Evolutionary conservation across 2,113 vertebrate species (phyloP).

Genomic region (Excalfactoria chinensis): DNA sequence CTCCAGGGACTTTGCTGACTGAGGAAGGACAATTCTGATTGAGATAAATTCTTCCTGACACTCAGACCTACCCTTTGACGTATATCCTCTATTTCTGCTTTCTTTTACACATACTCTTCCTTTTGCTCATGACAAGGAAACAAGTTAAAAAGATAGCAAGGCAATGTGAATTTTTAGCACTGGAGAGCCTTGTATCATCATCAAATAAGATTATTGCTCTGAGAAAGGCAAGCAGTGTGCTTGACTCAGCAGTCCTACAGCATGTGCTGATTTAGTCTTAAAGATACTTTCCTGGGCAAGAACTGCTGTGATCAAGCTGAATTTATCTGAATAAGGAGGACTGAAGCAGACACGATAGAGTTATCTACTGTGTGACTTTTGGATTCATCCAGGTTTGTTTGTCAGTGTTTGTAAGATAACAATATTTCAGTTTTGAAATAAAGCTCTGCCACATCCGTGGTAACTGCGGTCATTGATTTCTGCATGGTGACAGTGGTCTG

Average conservation of each 20-base stretch:
- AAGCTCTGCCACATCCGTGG: neutral
- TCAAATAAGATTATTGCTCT: slow-evolving; percentile 35
- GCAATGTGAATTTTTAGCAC: slow-evolving; percentile 13
- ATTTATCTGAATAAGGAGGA: neutral
- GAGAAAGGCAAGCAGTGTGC: neutral
- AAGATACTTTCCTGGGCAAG: neutral
- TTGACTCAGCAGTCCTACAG: slow-evolving; percentile 10
- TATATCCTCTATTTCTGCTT: slow-evolving; percentile 42
- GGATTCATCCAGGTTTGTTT: neutral
- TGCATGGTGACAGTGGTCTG: neutral
- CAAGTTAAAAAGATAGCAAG: slow-evolving; percentile 29
- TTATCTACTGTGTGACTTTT: neutral
- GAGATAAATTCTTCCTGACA: slow-evolving; percentile 54
- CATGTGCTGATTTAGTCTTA: neutral
- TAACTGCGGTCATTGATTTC: neutral
- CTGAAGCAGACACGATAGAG: rapidly evolving
- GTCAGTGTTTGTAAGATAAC: neutral
- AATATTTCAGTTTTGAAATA: neutral
- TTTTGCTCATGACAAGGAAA: slow-evolving; percentile 49
- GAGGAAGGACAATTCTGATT: slow-evolving; percentile 13
- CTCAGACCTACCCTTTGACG: slow-evolving; percentile 34
- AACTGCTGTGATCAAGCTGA: neutral
- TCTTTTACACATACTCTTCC: slow-evolving; percentile 19
- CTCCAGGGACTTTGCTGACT: slow-evolving; percentile 33
- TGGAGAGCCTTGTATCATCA: slow-evolving; percentile 9